Evolutionary conservation across 2,888 invertebrate genomes (phyloP).

Genomic region (Xiphydria camelus): DNA sequence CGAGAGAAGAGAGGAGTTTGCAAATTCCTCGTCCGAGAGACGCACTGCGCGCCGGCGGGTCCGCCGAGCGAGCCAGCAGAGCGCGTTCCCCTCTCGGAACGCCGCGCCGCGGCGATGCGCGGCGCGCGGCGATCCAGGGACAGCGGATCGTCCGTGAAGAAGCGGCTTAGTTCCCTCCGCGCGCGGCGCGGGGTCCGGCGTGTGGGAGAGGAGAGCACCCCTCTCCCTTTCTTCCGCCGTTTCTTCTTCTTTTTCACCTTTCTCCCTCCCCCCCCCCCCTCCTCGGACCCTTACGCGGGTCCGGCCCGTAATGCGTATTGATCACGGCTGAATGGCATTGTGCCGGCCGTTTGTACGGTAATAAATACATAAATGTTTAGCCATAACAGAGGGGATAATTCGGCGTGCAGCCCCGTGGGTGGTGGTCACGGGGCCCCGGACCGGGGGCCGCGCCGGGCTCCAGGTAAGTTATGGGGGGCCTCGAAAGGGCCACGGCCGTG

Average conservation of each 20-base stretch:
- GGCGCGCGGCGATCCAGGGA: too few relatives aligned
- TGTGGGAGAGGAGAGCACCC: too few relatives aligned
- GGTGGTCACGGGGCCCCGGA: slow-evolving; percentile 11
- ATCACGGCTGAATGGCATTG: slow-evolving; percentile 36
- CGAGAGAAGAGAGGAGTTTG: too few relatives aligned
- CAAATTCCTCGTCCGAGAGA: too few relatives aligned
- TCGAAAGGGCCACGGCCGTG: slow-evolving; percentile 6
- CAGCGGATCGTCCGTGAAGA: slow-evolving; percentile 25
- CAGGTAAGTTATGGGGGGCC: slow-evolving; percentile 24
- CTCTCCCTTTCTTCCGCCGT: background rate
- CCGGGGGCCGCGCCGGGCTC: background rate
- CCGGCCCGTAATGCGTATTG: slow-evolving; percentile 33
- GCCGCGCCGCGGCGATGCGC: too few relatives aligned
- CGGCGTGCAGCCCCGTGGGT: slow-evolving; percentile 33
- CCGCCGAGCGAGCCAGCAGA: too few relatives aligned
- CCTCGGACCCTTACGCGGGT: slow-evolving; percentile 1
- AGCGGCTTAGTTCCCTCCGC: slow-evolving; percentile 30
- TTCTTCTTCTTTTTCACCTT: slow-evolving; percentile 6
- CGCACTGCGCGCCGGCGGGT: too few relatives aligned
- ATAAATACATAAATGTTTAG: slow-evolving; percentile 48
- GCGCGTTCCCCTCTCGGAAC: too few relatives aligned
- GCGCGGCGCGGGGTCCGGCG: too few relatives aligned
- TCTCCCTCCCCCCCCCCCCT: slow-evolving; percentile 7
- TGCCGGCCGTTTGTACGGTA: slow-evolving; percentile 39
- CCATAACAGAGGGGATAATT: slow-evolving; percentile 42